Base-by-base conservation (phyloP, 2,797 vertebrate species). In the Pristis pectinata region DNA sequence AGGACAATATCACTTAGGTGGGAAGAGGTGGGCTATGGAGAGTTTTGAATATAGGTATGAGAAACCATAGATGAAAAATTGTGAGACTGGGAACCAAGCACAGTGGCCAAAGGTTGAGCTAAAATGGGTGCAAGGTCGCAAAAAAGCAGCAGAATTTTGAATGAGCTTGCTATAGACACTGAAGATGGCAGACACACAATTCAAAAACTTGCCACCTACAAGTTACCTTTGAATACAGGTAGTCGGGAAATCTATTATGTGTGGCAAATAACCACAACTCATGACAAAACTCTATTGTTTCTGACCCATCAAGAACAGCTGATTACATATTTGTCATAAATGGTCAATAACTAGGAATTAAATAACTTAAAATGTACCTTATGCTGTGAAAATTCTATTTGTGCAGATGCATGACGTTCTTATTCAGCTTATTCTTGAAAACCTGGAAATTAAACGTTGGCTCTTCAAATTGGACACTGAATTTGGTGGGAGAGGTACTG, bases 391-490 rank as follows among this genome's bases (percentile, higher is more conserved):
- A 41, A 91, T 19, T 67, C 22, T 74, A 15, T 94, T 76, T 49
- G 1, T 76, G 24, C 95, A 99, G 98, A 96, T 99, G 96, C 95
- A 98, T 19, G 95, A 96, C 2, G 96, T 95, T 10, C 96, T 99
- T 95, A 97, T 97, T 80, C 97, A 96, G 95, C 96, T 98, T 41
- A 93, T 99, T 95, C 34, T 96, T 0, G 97, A 97, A 94, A 96
- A 98, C 56, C 72, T 96, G 94, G 95, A 97, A 2, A 97, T 99
- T 95, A 96, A 91, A 76, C 97, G 97, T 82, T 99, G 98, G 98
- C 95, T 99, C 92, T 98, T 99, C 95, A 99, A 99, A 96, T 96
- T 97, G 95, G 97, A 99, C 77, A 95, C 95, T 0, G 98, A 97
- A 94, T 95, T 95, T 1, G 96, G 96, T 94, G 97, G 97, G 24